Percentiles rank a stretch among this genome's conserved stretches.
These are phyloP conservation scores for Halcyon malimbica DNA, from an alignment of 2,113 vertebrate genomes.

Conservation along the genomic window DNA sequence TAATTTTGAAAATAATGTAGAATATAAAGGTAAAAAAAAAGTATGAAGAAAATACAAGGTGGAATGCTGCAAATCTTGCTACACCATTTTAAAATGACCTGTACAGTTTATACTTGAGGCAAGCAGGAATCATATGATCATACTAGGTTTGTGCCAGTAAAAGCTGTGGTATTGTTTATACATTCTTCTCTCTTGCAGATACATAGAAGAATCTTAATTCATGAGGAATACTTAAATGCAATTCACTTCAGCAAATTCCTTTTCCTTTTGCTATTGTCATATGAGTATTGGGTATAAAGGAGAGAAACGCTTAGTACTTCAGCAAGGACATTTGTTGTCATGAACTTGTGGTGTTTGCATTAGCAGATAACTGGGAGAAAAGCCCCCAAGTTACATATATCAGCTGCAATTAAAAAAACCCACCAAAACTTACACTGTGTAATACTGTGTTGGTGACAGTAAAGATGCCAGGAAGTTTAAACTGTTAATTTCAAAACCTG, in stretches of 20 bases:
- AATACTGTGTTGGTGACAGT: background rate
- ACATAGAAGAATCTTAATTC: background rate
- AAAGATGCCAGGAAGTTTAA: background rate
- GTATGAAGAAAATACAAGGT: background rate
- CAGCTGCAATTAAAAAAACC: background rate
- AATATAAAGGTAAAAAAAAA: background rate
- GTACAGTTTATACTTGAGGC: background rate
- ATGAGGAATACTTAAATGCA: background rate
- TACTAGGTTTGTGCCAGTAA: background rate
- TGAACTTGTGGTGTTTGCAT: background rate
- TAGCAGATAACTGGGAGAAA: background rate
- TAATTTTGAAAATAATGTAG: background rate
- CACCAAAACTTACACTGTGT: background rate
- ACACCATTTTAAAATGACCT: background rate
- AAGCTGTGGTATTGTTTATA: background rate
- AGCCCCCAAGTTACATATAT: fast-evolving
- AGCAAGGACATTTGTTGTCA: background rate
- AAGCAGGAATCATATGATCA: background rate
- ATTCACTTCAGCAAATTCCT: background rate
- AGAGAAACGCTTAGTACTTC: background rate
- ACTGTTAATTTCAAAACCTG: background rate
- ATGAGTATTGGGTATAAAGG: background rate
- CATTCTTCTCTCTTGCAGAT: background rate
- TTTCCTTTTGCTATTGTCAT: background rate
- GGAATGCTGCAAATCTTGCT: background rate